phyloP scores from a whole-genome alignment of 2,797 vertebrate species.

The Myoxocephalus aenaeus region DNA sequence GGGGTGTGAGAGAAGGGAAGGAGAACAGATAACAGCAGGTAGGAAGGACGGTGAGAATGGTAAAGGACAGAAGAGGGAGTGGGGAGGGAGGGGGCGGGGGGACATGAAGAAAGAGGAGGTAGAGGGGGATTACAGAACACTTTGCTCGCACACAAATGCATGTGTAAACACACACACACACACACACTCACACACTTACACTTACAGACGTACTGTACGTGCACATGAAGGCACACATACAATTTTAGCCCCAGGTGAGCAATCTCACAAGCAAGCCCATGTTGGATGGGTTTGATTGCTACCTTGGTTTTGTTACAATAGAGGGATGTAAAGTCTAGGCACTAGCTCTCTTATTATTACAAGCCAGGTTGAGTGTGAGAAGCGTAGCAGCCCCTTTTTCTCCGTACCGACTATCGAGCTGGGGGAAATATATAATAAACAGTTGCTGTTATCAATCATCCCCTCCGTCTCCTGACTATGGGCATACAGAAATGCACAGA shows the following conservation, averaged over 20 bases:
- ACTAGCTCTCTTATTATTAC: slow-evolving; percentile 70
- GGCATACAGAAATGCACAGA: slow-evolving; percentile 64
- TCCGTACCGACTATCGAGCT: slow-evolving; percentile 54
- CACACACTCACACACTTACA: slow-evolving; percentile 44
- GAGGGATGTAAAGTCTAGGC: slow-evolving; percentile 79
- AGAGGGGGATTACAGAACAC: slow-evolving; percentile 76
- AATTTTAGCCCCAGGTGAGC: slow-evolving; percentile 84
- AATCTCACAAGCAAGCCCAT: slow-evolving; percentile 93
- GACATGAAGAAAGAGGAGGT: slow-evolving; percentile 72
- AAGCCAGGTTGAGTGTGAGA: slow-evolving; percentile 70
- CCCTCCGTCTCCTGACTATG: slow-evolving; percentile 63
- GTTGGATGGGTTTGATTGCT: slow-evolving; percentile 89
- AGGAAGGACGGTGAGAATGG: slow-evolving; percentile 74
- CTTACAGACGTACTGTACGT: slow-evolving; percentile 58
- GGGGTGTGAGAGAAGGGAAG: slow-evolving; percentile 61
- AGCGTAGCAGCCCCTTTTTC: slow-evolving; percentile 58
- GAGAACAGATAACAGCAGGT: slow-evolving; percentile 76
- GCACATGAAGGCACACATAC: slow-evolving; percentile 72
- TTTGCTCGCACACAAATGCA: slow-evolving; percentile 74
- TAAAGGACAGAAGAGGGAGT: slow-evolving; percentile 70
- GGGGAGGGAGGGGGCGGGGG: slow-evolving; percentile 18
- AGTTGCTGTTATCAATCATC: slow-evolving; percentile 72
- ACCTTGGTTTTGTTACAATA: slow-evolving; percentile 88
- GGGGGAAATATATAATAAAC: slow-evolving; percentile 61
- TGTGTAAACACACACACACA: slow-evolving; percentile 70